phyloP scores from a whole-genome alignment of 2,888 invertebrate species.

The Formica aserva region DNA sequence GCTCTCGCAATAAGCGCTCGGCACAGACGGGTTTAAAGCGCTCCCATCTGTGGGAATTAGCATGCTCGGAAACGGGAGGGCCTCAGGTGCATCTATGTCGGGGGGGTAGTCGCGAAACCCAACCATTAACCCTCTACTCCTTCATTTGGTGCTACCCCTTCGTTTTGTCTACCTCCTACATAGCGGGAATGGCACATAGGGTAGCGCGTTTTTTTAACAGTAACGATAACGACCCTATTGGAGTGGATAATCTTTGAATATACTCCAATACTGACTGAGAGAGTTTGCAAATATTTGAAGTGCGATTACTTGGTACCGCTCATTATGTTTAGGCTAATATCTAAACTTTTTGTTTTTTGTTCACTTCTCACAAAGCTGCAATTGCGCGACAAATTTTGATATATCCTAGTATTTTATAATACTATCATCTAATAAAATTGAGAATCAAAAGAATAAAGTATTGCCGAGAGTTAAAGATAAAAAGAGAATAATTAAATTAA shows the following conservation, averaged over 20 bases:
- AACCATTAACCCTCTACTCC: conserved; percentile 53
- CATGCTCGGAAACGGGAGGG: conserved; percentile 74
- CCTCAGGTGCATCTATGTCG: conserved; percentile 80
- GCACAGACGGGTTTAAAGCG: conserved; percentile 76
- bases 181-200: conserved; percentile 52
- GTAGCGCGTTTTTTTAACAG: conserved; percentile 68
- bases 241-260: conserved; percentile 64
- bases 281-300: conserved; percentile 31
- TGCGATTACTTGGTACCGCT: conserved; percentile 53
- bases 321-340: conserved; percentile 51
- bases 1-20: conserved; percentile 62
- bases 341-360: not conserved
- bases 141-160: conserved; percentile 31
- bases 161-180: conserved; percentile 50
- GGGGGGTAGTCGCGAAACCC: conserved; percentile 57
- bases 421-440: not conserved
- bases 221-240: conserved; percentile 50
- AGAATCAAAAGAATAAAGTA: not conserved
- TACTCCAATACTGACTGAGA: conserved; percentile 46
- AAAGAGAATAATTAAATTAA: not conserved
- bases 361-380: not conserved
- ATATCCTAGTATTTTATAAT: not conserved
- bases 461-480: not conserved
- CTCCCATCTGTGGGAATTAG: conserved; percentile 79
- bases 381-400: conserved; percentile 2